Evolutionary conservation across 2,797 vertebrate genomes (phyloP).

Genomic region (Tamandua tetradactyla): DNA sequence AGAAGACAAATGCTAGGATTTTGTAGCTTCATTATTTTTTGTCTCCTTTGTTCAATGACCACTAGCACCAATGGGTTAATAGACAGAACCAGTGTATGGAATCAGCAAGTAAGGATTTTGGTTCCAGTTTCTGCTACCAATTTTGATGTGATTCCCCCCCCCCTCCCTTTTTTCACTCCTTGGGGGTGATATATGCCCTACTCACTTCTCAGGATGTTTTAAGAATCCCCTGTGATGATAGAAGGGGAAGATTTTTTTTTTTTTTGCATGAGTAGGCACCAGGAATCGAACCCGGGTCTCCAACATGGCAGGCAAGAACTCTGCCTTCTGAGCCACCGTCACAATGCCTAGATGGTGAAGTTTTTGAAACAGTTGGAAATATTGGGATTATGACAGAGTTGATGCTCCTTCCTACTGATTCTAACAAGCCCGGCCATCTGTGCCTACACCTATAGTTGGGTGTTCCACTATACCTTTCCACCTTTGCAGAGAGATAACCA

Average conservation of each 20-base stretch:
- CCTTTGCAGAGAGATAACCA: not conserved
- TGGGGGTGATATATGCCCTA: not conserved
- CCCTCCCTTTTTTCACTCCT: not conserved
- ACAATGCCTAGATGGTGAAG: not conserved
- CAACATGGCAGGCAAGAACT: too few species aligned
- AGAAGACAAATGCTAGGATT: not conserved
- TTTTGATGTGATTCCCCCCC: not conserved
- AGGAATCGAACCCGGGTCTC: too few species aligned
- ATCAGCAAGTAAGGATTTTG: not conserved
- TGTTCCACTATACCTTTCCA: not conserved
- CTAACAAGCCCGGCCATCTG: not conserved
- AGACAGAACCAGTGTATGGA: not conserved
- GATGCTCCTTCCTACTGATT: not conserved
- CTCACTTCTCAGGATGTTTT: not conserved
- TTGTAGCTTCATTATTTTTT: not conserved
- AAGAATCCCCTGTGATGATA: not conserved
- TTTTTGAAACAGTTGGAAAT: not conserved
- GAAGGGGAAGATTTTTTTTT: not conserved
- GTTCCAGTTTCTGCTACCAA: not conserved
- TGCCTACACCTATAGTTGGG: not conserved
- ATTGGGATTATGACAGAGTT: not conserved
- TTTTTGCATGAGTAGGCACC: too few species aligned
- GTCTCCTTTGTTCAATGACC: not conserved
- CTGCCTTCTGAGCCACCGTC: too few species aligned
- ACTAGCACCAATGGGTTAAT: rapidly evolving